phyloP scores from a whole-genome alignment of 2,888 invertebrate genomes.

The Heliconius hortense region DNA sequence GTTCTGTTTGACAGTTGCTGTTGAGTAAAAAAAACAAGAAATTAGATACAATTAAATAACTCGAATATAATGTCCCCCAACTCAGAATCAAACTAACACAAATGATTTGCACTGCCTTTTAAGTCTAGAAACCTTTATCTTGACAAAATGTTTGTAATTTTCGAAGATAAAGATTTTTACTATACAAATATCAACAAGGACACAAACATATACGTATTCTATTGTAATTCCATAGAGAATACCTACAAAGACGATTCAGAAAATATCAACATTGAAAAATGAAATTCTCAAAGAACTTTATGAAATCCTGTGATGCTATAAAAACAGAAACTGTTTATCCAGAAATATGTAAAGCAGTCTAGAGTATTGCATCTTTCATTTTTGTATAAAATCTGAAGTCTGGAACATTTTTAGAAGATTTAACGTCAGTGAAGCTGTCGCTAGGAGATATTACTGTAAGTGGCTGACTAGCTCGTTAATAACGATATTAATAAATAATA shows the following conservation, averaged over 20 bases:
- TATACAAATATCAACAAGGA: neutral
- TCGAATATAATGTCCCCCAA: no score
- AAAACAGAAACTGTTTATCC: constrained; percentile 32
- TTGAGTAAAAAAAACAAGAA: no score
- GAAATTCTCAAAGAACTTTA: constrained; percentile 21
- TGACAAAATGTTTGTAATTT: neutral
- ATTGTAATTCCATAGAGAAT: constrained; percentile 12
- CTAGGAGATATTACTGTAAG: neutral
- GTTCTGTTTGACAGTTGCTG: no score
- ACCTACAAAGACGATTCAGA: constrained; percentile 19
- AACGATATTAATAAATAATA: neutral
- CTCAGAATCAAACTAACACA: no score
- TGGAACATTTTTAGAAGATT: constrained; percentile 6
- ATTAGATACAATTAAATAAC: no score
- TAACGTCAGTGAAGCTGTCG: neutral
- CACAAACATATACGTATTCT: neutral
- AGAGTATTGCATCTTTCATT: constrained; percentile 25
- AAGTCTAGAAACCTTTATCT: neutral
- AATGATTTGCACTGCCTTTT: no score
- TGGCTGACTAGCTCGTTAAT: neutral
- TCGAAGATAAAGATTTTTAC: neutral
- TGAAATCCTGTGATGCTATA: constrained; percentile 25
- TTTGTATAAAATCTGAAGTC: constrained; percentile 10
- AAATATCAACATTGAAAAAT: constrained; percentile 26
- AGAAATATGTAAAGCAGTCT: constrained; percentile 32